Base-by-base conservation (phyloP, 2,113 vertebrate species). In the Oryzias melastigma region DNA sequence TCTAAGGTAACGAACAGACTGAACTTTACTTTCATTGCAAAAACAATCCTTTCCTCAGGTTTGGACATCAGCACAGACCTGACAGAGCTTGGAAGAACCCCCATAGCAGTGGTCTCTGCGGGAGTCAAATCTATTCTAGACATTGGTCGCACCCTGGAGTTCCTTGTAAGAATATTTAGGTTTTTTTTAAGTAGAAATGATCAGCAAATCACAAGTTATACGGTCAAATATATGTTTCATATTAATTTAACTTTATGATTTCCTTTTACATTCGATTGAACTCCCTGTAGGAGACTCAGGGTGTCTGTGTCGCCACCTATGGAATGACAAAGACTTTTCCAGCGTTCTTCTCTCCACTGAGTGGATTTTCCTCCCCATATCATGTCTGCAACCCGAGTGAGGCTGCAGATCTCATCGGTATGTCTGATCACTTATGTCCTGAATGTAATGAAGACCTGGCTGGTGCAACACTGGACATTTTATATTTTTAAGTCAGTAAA, bases 51-150 rank as follows among this genome's bases (percentile, higher is more conserved):
- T 35, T 35, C 10, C 85, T 12, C 85, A 95, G 95, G 89, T 82
- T 81, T 97, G 85, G 95, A 97, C 83, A 82, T 96, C 81, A 97
- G 95, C 43, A 92, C 95, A 27, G 95, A 97, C 77, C 84, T 97
- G 74, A 96, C 92, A 13, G 95, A 96, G 81, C 85, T 97, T 5
- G 93, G 95, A 56, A 89, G 93, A 74, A 97, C 95, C 55, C 93
- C 95, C 0, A 88, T 96, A 4, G 90, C 94, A 65, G 94, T 96
- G 59, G 77, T 97, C 42, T 95, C 93, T 61, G 94, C 95, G 64
- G 95, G 95, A 24, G 90, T 93, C 45, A 97, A 97, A 71, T 96
- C 95, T 46, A 93, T 96, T 70, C 91, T 97, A 59, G 95, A 96
- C 83, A 94, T 97, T 41, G 93, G 94, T 3, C 93, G 93, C 72